phyloP scores from a whole-genome alignment of 2,888 invertebrate species.

The Drosophila demipolita region DNA sequence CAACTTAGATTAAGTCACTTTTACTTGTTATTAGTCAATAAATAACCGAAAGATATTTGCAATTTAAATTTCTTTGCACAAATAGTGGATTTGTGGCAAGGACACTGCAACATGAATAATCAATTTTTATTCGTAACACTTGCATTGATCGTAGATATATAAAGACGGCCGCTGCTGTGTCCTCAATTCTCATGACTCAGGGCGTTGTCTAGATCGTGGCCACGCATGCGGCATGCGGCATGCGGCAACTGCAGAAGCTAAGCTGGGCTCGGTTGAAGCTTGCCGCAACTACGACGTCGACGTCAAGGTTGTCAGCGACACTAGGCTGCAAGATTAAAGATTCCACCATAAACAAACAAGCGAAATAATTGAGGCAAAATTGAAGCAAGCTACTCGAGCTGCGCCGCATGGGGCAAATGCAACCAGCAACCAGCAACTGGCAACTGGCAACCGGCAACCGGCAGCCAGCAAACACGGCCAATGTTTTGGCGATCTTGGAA shows the following conservation, averaged over 20 bases:
- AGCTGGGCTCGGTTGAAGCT: conserved; percentile 30
- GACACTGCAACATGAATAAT: conserved; percentile 73
- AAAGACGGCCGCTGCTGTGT: conserved; percentile 19
- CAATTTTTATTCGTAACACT: conserved; percentile 70
- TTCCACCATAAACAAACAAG: conserved; percentile 82
- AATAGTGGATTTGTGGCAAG: conserved; percentile 37
- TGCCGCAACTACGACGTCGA: conserved; percentile 34
- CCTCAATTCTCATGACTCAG: conserved; percentile 32
- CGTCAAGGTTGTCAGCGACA: conserved; percentile 71
- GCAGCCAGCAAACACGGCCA: conserved; percentile 10
- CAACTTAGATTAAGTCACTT: background rate
- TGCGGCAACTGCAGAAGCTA: conserved; percentile 45
- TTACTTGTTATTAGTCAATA: background rate
- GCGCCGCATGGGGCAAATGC: conserved; percentile 25
- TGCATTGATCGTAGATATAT: conserved; percentile 64
- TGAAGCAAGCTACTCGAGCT: conserved; percentile 72
- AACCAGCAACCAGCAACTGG: background rate
- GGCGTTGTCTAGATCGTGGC: conserved; percentile 76
- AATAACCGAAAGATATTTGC: background rate
- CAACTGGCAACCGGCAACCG: background rate
- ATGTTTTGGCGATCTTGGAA: conserved; percentile 48
- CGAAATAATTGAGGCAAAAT: conserved; percentile 82
- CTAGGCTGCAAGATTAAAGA: conserved; percentile 76
- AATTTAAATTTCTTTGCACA: background rate
- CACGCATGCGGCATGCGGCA: conserved; percentile 60